Evolutionary conservation across 1,140 invertebrate genomes (phyloP).

Genomic region (Drosophila suzukii): DNA sequence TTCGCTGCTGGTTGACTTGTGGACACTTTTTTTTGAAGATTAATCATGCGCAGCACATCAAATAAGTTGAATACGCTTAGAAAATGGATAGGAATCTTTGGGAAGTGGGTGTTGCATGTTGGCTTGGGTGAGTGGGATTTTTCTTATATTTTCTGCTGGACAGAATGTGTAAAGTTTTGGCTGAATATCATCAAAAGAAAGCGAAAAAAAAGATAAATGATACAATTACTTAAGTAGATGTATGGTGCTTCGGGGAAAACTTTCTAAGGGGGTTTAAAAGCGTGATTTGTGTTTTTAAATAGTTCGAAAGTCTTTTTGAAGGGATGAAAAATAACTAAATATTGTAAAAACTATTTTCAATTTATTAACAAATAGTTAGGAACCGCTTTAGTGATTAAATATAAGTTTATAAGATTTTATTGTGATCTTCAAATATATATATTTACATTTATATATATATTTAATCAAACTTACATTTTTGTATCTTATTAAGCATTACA

Average conservation of each 20-base stretch:
- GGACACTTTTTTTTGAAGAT: constrained; percentile 40
- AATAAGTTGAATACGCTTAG: constrained; percentile 58
- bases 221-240: constrained; percentile 16
- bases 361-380: background rate
- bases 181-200: constrained; percentile 3
- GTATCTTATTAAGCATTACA: background rate
- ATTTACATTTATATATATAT: no score
- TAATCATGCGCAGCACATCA: constrained; percentile 66
- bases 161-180: constrained; percentile 27
- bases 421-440: no score
- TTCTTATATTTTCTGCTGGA: constrained; percentile 7
- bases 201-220: constrained; percentile 31
- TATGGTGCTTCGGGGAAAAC: background rate
- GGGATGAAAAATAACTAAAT: background rate
- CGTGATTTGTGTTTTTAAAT: background rate
- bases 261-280: background rate
- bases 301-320: background rate
- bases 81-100: constrained; percentile 35
- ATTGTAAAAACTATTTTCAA: no score
- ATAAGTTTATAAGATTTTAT: no score
- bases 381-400: no score
- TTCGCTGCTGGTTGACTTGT: constrained; percentile 6
- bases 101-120: constrained; percentile 26
- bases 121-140: constrained; percentile 5
- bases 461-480: no score